phyloP scores from a whole-genome alignment of 2,888 invertebrate genomes.

The Mesoligia furuncula region DNA sequence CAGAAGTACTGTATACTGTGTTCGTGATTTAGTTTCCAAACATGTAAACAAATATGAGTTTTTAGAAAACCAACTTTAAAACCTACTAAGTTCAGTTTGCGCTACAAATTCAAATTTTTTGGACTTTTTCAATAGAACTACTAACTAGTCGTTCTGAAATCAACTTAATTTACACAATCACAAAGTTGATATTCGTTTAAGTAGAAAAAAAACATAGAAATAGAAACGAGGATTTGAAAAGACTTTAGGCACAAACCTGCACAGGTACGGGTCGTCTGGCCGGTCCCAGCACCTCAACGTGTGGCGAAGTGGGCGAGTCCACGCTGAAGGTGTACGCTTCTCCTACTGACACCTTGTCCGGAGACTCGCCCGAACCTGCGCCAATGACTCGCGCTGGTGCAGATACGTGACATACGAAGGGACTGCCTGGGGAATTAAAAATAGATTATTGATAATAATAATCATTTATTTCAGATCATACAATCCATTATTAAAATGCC shows the following conservation, averaged over 20 bases:
- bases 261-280: slow-evolving; percentile 93
- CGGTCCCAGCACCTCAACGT: slow-evolving; percentile 95
- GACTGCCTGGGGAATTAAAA: slow-evolving; percentile 91
- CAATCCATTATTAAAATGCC: not conserved
- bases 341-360: slow-evolving; percentile 95
- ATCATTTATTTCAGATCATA: not conserved
- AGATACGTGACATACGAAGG: slow-evolving; percentile 94
- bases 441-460: not conserved
- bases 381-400: slow-evolving; percentile 96
- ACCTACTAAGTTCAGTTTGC: not conserved
- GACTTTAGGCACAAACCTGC: slow-evolving; percentile 80
- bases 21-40: not conserved
- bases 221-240: not conserved
- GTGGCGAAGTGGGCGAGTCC: slow-evolving; percentile 95
- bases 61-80: not conserved
- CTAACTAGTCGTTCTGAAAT: not conserved
- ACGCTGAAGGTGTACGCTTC: slow-evolving; percentile 96
- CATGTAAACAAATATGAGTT: not conserved
- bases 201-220: not conserved
- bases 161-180: not conserved
- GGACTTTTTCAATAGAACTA: not conserved
- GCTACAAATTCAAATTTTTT: not conserved
- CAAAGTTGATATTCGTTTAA: not conserved
- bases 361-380: slow-evolving; percentile 94
- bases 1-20: no score